Base-by-base conservation (phyloP, 1,140 invertebrate genomes). In the Spodoptera litura region DNA sequence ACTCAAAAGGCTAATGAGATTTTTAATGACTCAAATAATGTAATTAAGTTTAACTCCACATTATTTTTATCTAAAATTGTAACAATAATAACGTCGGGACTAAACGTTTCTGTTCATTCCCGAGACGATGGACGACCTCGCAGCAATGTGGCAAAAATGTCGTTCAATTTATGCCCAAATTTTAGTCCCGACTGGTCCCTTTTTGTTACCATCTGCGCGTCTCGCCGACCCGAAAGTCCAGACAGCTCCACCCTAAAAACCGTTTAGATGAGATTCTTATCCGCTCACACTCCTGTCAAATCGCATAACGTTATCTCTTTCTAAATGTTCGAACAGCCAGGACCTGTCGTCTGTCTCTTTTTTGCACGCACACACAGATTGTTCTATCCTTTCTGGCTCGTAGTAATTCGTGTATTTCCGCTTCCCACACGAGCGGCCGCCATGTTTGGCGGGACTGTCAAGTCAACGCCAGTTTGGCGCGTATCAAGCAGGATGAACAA, bases 201-300 rank as follows among this genome's bases (percentile, higher is more conserved):
- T 94, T 94, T 94, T 93, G 93, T 93, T 92, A 83, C 89, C 91
- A 94, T 94, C 91, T 94, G 93, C 91, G 88, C 87, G 84, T 79
- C 88, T 83, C 80, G 82, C 81, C 88, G 87, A 85, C 85, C 88
- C 90, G 82, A 90, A 87, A 88, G 83, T 93, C 91, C 91, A 94
- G 93, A 94, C 93, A 92, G 90, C 93, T 93, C 93, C 93, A 93
- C 93, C 93, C 93, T 94, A 93, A 93, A 92, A 93, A 92, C 91
- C 87, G 89, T 92, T 93, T 91, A 90, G 85, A 88, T 83, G 81
- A 88, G 81, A 89, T 89, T 89, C 86, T 85, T 90, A 90, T 91
- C 85, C 90, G 85, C 89, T 94, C 88, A 84, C 92, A 88, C 93
- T 72, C 85, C 59, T 81, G 85, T 88, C 85, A 87, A 88, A 86